Conservation (phyloP, 2,113 vertebrate genomes). For the Halichoeres trimaculatus region DNA sequence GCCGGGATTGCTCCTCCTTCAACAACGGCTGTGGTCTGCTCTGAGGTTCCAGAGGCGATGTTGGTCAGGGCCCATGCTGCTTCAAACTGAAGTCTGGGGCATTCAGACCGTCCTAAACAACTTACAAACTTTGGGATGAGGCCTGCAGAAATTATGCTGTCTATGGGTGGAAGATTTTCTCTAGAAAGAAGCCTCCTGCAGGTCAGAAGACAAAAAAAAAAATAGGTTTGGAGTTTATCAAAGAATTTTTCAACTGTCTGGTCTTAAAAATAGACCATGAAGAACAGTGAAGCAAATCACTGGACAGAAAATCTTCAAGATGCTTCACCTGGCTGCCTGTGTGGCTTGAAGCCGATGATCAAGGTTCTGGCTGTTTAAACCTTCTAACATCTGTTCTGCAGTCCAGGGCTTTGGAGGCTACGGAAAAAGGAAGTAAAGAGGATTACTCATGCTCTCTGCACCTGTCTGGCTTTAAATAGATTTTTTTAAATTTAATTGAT, state of each 20-base stretch:
- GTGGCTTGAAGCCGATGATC: constrained; percentile 90
- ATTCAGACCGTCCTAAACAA: constrained; percentile 87
- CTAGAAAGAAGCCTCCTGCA: constrained; percentile 91
- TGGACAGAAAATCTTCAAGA: too few relatives aligned
- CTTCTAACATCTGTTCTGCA: constrained; percentile 89
- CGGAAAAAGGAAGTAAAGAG: constrained; percentile 18
- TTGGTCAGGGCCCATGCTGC: constrained; percentile 95
- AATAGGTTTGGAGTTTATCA: not conserved
- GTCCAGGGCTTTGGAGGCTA: constrained; percentile 87
- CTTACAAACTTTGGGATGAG: constrained; percentile 89
- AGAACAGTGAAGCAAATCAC: too few relatives aligned
- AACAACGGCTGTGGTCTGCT: constrained; percentile 91
- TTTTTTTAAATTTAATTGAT: too few relatives aligned
- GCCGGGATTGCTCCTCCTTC: constrained; percentile 91
- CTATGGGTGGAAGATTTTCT: constrained; percentile 90
- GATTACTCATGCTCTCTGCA: constrained; percentile 4
- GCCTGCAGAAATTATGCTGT: constrained; percentile 88
- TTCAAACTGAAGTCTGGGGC: constrained; percentile 93
- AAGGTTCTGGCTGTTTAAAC: constrained; percentile 83
- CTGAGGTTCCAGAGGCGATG: constrained; percentile 92
- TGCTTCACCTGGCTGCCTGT: constrained; percentile 90
- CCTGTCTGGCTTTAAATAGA: constrained; percentile 12
- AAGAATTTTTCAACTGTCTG: too few relatives aligned
- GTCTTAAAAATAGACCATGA: too few relatives aligned
- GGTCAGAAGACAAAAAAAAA: not conserved